Evolutionary conservation across 1,140 invertebrate genomes (phyloP).

Genomic region (roundworm (Caenorhabditis elegans)): WBcel235 BX284605.5:5296001-5296500

Average conservation of each 20-base stretch:
- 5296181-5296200: not conserved
- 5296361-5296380: not conserved
- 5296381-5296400: not conserved
- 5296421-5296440: slow-evolving; percentile 32
- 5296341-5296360: slow-evolving; percentile 10
- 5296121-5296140: not conserved
- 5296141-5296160: slow-evolving; percentile 15
- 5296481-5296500: not conserved
- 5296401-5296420: not conserved
- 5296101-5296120: not conserved
- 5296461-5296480: not conserved
- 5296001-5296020: not conserved
- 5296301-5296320: not conserved
- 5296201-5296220: not conserved
- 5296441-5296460: not conserved
- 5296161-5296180: slow-evolving; percentile 10
- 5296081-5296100: not conserved
- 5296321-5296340: not conserved
- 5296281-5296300: slow-evolving; percentile 7
- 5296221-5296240: slow-evolving; percentile 15
- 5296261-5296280: not conserved
- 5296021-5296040: not conserved
- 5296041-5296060: not conserved
- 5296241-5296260: slow-evolving; percentile 10
- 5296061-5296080: not conserved